Percentiles rank a stretch among this genome's conserved stretches.
phyloP scores from a whole-genome alignment of 1,140 invertebrate genomes.

The Formica selysi region DNA sequence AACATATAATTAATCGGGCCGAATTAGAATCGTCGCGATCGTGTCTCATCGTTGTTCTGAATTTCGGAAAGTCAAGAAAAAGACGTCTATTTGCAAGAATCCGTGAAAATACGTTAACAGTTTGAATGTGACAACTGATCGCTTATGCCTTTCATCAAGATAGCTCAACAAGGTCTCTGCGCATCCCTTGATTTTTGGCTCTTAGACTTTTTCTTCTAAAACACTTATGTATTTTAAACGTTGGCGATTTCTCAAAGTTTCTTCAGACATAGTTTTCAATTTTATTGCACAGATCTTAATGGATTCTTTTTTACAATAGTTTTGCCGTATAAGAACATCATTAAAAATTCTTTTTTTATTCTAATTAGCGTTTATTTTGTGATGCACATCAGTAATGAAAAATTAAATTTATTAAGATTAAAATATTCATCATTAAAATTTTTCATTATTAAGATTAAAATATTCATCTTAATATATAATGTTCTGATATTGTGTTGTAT shows the following conservation, averaged over 20 bases:
- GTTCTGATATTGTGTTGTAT: background rate
- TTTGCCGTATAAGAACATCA: background rate
- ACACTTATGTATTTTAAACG: background rate
- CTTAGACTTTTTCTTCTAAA: background rate
- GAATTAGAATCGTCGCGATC: background rate
- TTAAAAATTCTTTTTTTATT: background rate
- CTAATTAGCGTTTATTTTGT: background rate
- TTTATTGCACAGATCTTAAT: background rate
- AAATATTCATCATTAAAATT: background rate
- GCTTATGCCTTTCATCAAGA: background rate
- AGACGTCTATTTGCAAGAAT: background rate
- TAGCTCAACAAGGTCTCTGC: background rate
- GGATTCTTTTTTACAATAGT: background rate
- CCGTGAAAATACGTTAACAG: background rate
- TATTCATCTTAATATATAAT: slow-evolving; percentile 2
- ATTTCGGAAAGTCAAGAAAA: background rate
- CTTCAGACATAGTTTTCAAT: background rate
- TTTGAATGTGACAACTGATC: slow-evolving; percentile 8
- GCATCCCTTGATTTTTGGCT: background rate
- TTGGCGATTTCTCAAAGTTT: background rate
- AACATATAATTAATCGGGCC: slow-evolving; percentile 14
- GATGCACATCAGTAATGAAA: background rate
- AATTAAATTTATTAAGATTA: background rate
- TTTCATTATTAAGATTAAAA: background rate
- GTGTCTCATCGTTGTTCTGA: background rate